phyloP scores from a whole-genome alignment of 2,113 vertebrate species.

The Sander lucioperca region DNA sequence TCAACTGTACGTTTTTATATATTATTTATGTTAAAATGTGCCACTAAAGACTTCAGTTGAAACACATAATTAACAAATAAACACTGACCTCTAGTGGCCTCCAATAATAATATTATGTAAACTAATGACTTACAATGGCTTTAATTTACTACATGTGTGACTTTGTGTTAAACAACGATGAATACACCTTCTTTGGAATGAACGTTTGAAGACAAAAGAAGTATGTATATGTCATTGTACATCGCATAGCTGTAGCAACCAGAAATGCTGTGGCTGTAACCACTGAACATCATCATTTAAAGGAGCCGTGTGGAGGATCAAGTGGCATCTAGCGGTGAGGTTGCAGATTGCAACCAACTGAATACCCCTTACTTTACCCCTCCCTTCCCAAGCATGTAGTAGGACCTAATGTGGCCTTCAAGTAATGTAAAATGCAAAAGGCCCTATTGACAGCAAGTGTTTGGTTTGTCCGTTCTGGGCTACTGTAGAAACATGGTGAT shows the following conservation, averaged over 20 bases:
- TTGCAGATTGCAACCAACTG: too few species aligned
- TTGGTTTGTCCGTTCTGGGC: too few species aligned
- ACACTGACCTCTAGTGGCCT: slow-evolving; percentile 48
- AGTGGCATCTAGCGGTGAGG: too few species aligned
- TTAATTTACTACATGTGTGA: neutral
- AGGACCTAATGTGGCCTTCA: too few species aligned
- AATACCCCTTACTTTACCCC: too few species aligned
- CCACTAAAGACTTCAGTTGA: neutral
- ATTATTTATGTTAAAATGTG: neutral
- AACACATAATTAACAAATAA: neutral
- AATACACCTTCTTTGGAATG: neutral
- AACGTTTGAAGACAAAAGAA: neutral
- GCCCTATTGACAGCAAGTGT: too few species aligned
- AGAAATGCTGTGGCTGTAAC: neutral
- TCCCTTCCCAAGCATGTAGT: too few species aligned
- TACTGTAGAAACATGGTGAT: too few species aligned
- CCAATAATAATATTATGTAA: neutral
- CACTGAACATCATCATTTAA: neutral
- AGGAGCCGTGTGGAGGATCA: too few species aligned
- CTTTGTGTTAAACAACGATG: neutral
- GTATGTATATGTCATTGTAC: neutral
- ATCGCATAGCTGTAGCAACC: neutral
- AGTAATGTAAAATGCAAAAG: too few species aligned
- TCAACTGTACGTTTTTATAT: neutral
- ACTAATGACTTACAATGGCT: neutral